Evolutionary conservation across 1,140 invertebrate species (phyloP).

Genomic region (Tyrophagus putrescentiae): DNA sequence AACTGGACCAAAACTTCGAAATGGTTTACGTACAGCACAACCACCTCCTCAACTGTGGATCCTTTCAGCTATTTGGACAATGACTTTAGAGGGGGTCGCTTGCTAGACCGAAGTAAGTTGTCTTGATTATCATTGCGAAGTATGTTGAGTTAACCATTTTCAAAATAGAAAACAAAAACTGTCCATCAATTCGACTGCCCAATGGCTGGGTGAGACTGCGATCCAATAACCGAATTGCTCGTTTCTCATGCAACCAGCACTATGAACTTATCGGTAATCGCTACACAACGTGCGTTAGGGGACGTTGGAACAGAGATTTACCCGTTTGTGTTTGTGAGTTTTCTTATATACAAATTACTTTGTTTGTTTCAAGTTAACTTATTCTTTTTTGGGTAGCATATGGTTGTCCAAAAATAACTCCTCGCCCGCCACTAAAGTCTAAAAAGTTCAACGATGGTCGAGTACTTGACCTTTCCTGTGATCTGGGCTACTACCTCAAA

Average conservation of each 20-base stretch:
- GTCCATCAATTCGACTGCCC: constrained; percentile 25
- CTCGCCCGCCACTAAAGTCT: not conserved
- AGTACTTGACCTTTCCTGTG: constrained; percentile 13
- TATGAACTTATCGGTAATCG: constrained; percentile 46
- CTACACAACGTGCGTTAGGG: constrained; percentile 43
- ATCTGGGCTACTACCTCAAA: constrained; percentile 3
- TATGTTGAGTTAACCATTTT: no score
- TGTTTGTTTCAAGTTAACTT: not conserved
- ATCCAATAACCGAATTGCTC: constrained; percentile 36
- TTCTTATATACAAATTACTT: not conserved
- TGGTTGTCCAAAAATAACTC: not conserved
- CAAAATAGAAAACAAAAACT: constrained; percentile 10
- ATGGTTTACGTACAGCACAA: no score
- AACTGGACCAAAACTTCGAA: no score
- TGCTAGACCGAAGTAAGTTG: no score
- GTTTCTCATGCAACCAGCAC: constrained; percentile 40
- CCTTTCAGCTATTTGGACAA: no score
- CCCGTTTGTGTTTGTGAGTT: constrained; percentile 51
- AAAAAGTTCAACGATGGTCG: not conserved
- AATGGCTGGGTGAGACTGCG: constrained; percentile 35
- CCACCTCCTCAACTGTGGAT: no score
- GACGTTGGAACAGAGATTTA: constrained; percentile 42
- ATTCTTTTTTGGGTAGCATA: no score
- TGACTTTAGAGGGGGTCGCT: no score
- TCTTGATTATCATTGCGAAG: no score